phyloP scores from a whole-genome alignment of 2,113 vertebrate species.

The Alligator sinensis region DNA sequence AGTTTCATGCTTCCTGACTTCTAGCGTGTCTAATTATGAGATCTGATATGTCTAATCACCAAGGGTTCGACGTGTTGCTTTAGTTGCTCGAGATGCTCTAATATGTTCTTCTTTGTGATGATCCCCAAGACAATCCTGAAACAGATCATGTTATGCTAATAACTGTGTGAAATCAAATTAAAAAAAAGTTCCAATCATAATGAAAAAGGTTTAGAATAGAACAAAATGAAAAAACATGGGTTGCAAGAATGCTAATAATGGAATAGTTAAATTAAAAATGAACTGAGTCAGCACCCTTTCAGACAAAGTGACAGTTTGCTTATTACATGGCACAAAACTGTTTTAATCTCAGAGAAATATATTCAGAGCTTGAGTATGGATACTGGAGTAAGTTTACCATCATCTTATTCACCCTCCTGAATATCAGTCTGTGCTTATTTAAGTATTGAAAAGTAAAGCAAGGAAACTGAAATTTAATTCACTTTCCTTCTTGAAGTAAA shows the following conservation, averaged over 20 bases:
- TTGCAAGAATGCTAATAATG: conserved; percentile 66
- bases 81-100: conserved; percentile 99
- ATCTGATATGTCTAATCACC: conserved; percentile 96
- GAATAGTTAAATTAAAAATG: conserved; percentile 69
- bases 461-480: neutral
- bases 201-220: conserved; percentile 57
- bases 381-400: neutral
- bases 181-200: conserved; percentile 76
- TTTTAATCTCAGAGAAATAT: neutral
- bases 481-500: neutral
- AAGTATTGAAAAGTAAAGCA: neutral
- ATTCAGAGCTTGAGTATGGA: neutral
- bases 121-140: conserved; percentile 99
- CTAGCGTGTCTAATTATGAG: conserved; percentile 86
- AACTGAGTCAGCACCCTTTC: conserved; percentile 43
- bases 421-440: neutral
- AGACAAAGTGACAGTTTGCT: neutral
- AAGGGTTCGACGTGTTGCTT: conserved; percentile 94
- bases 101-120: conserved; percentile 99
- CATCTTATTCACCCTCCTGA: neutral
- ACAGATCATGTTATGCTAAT: conserved; percentile 96
- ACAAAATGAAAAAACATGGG: conserved; percentile 56
- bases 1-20: conserved; percentile 92
- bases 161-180: conserved; percentile 86
- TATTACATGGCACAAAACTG: conserved; percentile 1